Conservation (phyloP, 2,797 vertebrate genomes). For the Catharus ustulatus region DNA sequence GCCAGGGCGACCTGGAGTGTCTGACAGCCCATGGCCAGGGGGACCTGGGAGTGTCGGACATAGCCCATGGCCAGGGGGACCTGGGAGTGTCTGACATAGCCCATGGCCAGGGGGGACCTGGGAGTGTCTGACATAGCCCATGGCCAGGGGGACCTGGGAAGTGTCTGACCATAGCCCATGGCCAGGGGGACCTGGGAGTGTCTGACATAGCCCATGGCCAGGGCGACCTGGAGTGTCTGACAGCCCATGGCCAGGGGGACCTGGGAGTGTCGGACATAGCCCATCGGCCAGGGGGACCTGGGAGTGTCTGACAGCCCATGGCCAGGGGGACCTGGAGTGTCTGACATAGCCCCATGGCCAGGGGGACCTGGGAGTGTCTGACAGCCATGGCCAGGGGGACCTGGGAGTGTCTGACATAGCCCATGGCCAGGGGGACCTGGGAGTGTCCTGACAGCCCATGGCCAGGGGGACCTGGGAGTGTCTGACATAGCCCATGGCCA, state of each 20-base stretch:
- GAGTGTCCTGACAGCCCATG: neutral
- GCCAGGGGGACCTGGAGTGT: neutral
- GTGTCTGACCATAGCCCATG: neutral
- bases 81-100: neutral
- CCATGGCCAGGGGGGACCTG: neutral
- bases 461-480: neutral
- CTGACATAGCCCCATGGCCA: neutral
- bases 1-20: neutral
- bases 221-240: neutral
- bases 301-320: rapidly evolving
- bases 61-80: too few relatives aligned
- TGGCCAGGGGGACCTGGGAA: neutral
- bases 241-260: neutral
- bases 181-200: neutral
- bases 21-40: neutral
- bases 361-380: too few relatives aligned
- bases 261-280: neutral
- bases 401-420: neutral
- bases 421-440: neutral
- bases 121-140: too few relatives aligned
- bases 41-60: neutral
- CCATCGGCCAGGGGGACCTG: neutral
- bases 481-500: neutral
- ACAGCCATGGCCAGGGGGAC: neutral
- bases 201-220: neutral